Evolutionary conservation across 2,113 vertebrate species (phyloP).

Genomic region (Lagopus muta): DNA sequence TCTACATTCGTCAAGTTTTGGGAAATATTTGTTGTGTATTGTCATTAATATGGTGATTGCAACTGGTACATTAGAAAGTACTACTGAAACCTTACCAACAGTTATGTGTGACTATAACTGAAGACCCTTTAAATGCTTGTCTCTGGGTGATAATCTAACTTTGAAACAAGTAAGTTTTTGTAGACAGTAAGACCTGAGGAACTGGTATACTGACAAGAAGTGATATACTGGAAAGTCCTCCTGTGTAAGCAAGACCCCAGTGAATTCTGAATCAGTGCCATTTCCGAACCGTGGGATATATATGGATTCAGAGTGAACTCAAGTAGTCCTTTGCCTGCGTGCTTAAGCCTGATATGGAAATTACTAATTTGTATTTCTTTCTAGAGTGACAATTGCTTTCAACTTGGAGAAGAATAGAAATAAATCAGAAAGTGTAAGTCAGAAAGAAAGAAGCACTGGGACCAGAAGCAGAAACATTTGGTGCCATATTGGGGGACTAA

Average conservation of each 20-base stretch:
- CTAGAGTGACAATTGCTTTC: constrained; percentile 15
- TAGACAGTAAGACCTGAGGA: not conserved
- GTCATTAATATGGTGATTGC: not conserved
- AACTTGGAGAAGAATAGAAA: not conserved
- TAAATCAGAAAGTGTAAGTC: constrained; percentile 13
- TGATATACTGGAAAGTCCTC: not conserved
- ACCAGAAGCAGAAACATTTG: constrained; percentile 44
- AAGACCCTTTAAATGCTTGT: not conserved
- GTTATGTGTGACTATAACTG: not conserved
- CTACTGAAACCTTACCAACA: not conserved
- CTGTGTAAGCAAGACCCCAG: not conserved
- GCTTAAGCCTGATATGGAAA: constrained; percentile 2
- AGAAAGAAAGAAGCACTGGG: not conserved
- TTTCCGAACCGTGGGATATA: not conserved
- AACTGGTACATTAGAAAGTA: not conserved
- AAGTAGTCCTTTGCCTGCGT: not conserved
- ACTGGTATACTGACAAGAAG: not conserved
- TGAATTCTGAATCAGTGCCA: not conserved
- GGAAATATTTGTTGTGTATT: not conserved
- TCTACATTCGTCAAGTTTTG: too few species aligned
- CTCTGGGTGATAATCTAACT: not conserved
- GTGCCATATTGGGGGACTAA: not conserved
- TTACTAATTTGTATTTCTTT: not conserved
- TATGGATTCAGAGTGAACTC: not conserved
- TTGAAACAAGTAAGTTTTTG: not conserved